These are phyloP conservation scores for Zygogramma bicolorata DNA, from an alignment of 2,888 invertebrate genomes.

Conservation along the genomic window DNA sequence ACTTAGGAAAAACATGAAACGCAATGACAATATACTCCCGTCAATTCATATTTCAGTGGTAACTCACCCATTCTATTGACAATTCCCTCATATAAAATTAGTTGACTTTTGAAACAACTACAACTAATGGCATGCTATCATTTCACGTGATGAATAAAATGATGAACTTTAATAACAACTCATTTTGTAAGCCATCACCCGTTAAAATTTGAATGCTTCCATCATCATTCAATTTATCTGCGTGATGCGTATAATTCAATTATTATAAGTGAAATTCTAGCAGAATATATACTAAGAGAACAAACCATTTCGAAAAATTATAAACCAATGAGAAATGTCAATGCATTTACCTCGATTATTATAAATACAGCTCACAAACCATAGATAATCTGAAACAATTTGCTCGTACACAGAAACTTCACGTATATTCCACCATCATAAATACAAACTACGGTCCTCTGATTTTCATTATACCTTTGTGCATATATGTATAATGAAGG, in stretches of 20 bases:
- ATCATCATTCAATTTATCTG: slow-evolving; percentile 35
- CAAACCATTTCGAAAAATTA: not conserved
- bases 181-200: slow-evolving; percentile 34
- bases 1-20: not conserved
- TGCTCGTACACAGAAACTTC: slow-evolving; percentile 4
- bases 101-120: not conserved
- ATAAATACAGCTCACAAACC: slow-evolving; percentile 16
- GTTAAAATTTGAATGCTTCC: slow-evolving; percentile 36
- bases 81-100: not conserved
- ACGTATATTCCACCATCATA: slow-evolving; percentile 15
- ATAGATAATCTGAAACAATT: slow-evolving; percentile 28
- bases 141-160: slow-evolving; percentile 38
- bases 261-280: slow-evolving; percentile 26
- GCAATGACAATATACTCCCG: not conserved
- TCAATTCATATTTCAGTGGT: not conserved
- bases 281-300: slow-evolving; percentile 2
- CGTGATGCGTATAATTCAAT: slow-evolving; percentile 31
- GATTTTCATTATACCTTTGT: slow-evolving; percentile 40
- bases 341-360: slow-evolving; percentile 6
- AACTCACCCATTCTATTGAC: not conserved
- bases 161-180: slow-evolving; percentile 33
- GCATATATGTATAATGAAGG: slow-evolving; percentile 32
- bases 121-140: not conserved
- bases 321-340: not conserved
- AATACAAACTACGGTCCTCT: slow-evolving; percentile 35